Base-by-base conservation (phyloP, 2,797 vertebrate species). In the Momotus momota region DNA sequence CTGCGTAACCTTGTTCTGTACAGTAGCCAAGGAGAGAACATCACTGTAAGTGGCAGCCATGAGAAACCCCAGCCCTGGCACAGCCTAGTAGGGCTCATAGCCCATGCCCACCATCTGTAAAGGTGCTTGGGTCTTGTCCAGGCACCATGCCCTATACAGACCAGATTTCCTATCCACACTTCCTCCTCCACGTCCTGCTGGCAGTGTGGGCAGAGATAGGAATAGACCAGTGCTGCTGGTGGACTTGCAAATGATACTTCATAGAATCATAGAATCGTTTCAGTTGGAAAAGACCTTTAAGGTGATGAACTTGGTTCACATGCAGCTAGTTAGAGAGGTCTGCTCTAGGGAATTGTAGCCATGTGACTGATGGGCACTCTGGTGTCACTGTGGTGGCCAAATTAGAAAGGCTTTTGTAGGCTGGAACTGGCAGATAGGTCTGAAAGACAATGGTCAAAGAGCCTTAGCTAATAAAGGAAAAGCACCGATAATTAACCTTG, bases 1-100 rank as follows among this genome's bases (percentile, higher is more conserved):
- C 16, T n/a, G 25, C 9, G 19, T 70, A n/a, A 58, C 0, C 0
- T 21, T 35, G 29, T 18, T 75, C 57, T 75, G 57, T 10, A 38
- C 23, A 10, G 35, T 5, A 60, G 51, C 35, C 3, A 1, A n/a
- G 40, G 23, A 75, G 45, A 69, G 4, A 33, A 10, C 52, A 38
- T 27, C 17, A 3, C 46, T 38, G 64, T 26, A 29, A 71, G 25
- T 7, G n/a, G 27, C n/a, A 80, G 45, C 45, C 27, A 43, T 13
- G 18, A 15, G 26, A 41, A 38, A 40, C 31, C 55, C 57, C 70
- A 65, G 31, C 46, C 45, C 35, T 7, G 10, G 26, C 45, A 54
- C 31, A 26, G n/a, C 3, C 14, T 66, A 88, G 71, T 40, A 41
- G 64, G 66, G 17, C 10, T 72, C 65, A n/a, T 33, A 29, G 3